phyloP scores from a whole-genome alignment of 2,113 vertebrate species.

The Penelope pileata region DNA sequence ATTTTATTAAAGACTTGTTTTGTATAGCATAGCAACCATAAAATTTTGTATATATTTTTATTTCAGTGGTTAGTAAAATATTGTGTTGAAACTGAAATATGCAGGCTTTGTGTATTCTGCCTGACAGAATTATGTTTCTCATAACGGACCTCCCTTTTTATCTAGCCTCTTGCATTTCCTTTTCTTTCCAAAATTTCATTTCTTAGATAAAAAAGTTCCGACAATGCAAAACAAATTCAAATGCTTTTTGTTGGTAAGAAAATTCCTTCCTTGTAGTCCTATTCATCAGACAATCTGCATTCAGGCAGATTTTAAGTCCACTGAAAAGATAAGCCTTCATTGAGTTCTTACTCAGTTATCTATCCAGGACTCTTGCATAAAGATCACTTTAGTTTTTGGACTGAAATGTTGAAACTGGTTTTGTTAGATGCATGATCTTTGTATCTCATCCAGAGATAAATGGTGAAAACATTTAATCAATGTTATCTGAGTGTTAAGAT shows the following conservation, averaged over 20 bases:
- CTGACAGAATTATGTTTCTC: not conserved
- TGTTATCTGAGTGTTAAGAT: not conserved
- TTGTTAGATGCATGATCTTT: not conserved
- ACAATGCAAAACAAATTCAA: not conserved
- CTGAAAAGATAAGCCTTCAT: rapidly evolving
- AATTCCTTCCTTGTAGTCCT: not conserved
- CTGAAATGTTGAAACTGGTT: not conserved
- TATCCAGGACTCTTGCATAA: not conserved
- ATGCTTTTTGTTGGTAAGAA: not conserved
- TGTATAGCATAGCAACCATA: not conserved
- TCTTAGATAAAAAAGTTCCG: not conserved
- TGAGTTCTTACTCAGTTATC: not conserved
- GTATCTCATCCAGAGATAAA: not conserved
- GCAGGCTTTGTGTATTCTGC: not conserved
- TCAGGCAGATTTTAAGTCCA: not conserved
- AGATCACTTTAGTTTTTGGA: not conserved
- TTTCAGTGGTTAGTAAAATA: conserved; percentile 11
- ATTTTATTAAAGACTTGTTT: not conserved
- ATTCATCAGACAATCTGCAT: not conserved
- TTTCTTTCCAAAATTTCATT: not conserved
- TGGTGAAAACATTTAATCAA: not conserved
- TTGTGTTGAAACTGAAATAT: not conserved
- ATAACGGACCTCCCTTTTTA: not conserved
- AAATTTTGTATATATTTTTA: not conserved
- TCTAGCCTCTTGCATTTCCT: not conserved